Percentiles rank a stretch among this genome's conserved stretches.
phyloP scores from a whole-genome alignment of 2,888 invertebrate genomes.

The Cremastinae sp. region DNA sequence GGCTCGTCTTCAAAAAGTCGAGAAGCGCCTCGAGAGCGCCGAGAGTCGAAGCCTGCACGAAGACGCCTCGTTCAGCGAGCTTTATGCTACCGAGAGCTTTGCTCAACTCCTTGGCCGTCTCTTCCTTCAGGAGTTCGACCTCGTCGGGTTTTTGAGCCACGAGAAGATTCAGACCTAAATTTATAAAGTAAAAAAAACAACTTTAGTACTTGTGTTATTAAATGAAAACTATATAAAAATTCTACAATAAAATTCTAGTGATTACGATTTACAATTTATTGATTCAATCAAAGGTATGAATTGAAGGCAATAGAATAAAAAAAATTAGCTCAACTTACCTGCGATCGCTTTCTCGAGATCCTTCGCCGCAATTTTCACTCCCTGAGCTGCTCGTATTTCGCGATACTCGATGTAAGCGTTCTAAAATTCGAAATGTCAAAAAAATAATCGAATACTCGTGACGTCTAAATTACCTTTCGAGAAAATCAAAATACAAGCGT shows the following conservation, averaged over 20 bases:
- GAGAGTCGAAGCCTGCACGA: slow-evolving; percentile 99
- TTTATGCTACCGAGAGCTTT: slow-evolving; percentile 96
- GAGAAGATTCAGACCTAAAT: slow-evolving; percentile 90
- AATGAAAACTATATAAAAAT: no score
- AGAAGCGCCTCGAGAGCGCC: slow-evolving; percentile 98
- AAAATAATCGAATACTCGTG: no score
- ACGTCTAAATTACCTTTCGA: no score
- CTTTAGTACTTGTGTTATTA: not conserved
- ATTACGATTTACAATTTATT: no score
- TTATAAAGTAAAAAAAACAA: not conserved
- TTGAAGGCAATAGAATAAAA: not conserved
- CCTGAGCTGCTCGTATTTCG: slow-evolving; percentile 97
- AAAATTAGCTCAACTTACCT: no score
- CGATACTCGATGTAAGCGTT: slow-evolving; percentile 97
- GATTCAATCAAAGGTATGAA: no score
- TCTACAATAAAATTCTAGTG: no score
- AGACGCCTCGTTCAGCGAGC: slow-evolving; percentile 95
- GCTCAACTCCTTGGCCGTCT: slow-evolving; percentile 92
- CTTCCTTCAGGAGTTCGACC: slow-evolving; percentile 91
- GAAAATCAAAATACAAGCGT: no score
- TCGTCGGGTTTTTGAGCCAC: slow-evolving; percentile 97
- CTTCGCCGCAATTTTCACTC: slow-evolving; percentile 98
- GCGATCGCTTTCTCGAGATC: slow-evolving; percentile 99
- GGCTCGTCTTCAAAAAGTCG: slow-evolving; percentile 94
- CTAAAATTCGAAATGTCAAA: slow-evolving; percentile 77